phyloP scores from a whole-genome alignment of 2,888 invertebrate species.

The Ophion costatus region DNA sequence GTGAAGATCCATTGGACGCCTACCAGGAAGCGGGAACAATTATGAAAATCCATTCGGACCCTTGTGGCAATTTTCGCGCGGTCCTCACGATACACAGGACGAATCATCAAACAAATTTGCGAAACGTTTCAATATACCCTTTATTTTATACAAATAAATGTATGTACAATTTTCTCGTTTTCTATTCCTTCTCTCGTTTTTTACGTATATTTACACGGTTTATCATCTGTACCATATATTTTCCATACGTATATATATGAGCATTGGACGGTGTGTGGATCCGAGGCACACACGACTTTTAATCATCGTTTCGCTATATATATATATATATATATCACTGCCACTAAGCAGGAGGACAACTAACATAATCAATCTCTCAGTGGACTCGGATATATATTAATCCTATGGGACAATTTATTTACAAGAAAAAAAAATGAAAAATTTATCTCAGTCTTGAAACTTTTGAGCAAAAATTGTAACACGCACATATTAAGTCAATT shows the following conservation, averaged over 20 bases:
- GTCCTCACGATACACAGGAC: too few relatives aligned
- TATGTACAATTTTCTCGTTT: slow-evolving; percentile 63
- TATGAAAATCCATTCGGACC: too few relatives aligned
- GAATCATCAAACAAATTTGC: slow-evolving; percentile 19
- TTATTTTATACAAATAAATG: slow-evolving; percentile 67
- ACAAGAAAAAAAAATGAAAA: slow-evolving; percentile 55
- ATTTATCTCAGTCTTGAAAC: slow-evolving; percentile 67
- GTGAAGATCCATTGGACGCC: too few relatives aligned
- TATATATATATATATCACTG: slow-evolving; percentile 18
- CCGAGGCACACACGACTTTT: slow-evolving; percentile 29
- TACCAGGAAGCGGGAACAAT: too few relatives aligned
- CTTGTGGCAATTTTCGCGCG: too few relatives aligned
- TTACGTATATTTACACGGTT: slow-evolving; percentile 62
- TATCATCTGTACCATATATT: slow-evolving; percentile 53
- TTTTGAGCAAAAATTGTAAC: slow-evolving; percentile 68
- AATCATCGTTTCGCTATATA: slow-evolving; percentile 36
- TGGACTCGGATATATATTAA: slow-evolving; percentile 52
- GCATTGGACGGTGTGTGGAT: slow-evolving; percentile 39
- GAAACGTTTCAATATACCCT: slow-evolving; percentile 66
- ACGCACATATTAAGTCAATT: slow-evolving; percentile 64
- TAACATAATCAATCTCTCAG: slow-evolving; percentile 56
- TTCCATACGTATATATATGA: slow-evolving; percentile 42
- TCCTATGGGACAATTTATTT: slow-evolving; percentile 63
- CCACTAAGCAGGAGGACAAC: slow-evolving; percentile 42
- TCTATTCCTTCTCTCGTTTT: slow-evolving; percentile 17